Conservation (phyloP, 2,888 invertebrate genomes). For the Megamerina dolium region DNA sequence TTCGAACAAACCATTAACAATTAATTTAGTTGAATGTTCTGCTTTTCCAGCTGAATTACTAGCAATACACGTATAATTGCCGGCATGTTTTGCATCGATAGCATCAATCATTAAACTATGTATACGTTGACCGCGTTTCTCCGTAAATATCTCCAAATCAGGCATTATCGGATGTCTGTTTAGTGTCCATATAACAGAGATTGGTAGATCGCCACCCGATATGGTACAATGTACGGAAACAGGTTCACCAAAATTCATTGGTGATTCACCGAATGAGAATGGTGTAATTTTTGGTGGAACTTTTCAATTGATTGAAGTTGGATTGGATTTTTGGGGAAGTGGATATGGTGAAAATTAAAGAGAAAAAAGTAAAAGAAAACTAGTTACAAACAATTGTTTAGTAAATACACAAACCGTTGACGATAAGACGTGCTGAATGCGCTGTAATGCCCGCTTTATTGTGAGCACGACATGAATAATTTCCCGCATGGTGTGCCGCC, state of each 20-base stretch:
- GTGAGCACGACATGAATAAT: slow-evolving; percentile 64
- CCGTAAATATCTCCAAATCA: slow-evolving; percentile 43
- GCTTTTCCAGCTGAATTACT: slow-evolving; percentile 66
- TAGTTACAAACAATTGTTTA: slow-evolving; percentile 7
- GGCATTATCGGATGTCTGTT: slow-evolving; percentile 51
- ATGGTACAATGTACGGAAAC: slow-evolving; percentile 59
- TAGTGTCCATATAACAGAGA: slow-evolving; percentile 70
- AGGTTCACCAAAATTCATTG: slow-evolving; percentile 63
- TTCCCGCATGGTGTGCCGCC: slow-evolving; percentile 56
- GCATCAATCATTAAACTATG: slow-evolving; percentile 61
- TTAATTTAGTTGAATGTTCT: slow-evolving; percentile 63
- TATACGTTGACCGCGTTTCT: slow-evolving; percentile 51
- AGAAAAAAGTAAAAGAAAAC: slow-evolving; percentile 14
- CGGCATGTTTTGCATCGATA: slow-evolving; percentile 63
- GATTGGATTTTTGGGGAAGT: slow-evolving; percentile 1
- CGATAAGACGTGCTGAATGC: slow-evolving; percentile 56
- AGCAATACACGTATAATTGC: slow-evolving; percentile 69
- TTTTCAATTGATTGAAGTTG: too few species aligned
- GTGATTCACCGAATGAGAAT: slow-evolving; percentile 69
- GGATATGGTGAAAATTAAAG: slow-evolving; percentile 9
- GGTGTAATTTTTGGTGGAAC: slow-evolving; percentile 56
- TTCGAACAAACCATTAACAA: slow-evolving; percentile 63
- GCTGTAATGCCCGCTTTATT: slow-evolving; percentile 58
- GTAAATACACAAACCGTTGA: slow-evolving; percentile 51
- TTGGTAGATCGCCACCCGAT: slow-evolving; percentile 71